Evolutionary conservation across 2,888 invertebrate species (phyloP).

Genomic region (Nemurella pictetii): DNA sequence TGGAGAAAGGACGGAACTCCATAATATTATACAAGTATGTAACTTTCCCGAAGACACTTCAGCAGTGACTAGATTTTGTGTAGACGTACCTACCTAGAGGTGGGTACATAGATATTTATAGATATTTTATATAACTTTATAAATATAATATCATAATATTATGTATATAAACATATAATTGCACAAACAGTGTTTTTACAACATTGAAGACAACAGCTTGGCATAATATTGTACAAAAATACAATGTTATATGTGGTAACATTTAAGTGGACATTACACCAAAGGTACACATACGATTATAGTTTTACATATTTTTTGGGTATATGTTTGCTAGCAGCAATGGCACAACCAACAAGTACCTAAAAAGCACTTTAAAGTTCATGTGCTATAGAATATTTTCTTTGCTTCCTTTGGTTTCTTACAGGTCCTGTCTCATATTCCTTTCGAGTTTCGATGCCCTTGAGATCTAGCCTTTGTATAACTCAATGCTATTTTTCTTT

Average conservation of each 20-base stretch:
- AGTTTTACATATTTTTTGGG: no score
- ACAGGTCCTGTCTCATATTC: no score
- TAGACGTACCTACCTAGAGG: conserved; percentile 10
- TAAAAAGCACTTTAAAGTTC: no score
- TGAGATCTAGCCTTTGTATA: no score
- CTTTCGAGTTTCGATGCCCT: no score
- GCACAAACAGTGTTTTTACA: not conserved
- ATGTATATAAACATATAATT: conserved; percentile 36
- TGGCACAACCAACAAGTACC: no score
- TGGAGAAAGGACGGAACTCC: not conserved
- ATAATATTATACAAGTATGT: not conserved
- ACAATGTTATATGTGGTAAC: not conserved
- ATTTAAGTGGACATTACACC: conserved; percentile 3
- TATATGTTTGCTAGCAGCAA: no score
- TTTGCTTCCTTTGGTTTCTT: no score
- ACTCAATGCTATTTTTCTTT: no score
- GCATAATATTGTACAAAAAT: not conserved
- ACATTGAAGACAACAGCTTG: not conserved
- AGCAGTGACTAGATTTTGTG: not conserved
- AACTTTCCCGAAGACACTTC: not conserved
- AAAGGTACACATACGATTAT: not conserved
- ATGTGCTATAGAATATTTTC: no score
- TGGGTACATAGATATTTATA: conserved; percentile 18
- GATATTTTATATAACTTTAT: conserved; percentile 30
- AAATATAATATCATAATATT: conserved; percentile 22